Percentiles rank a stretch among this genome's conserved stretches.
phyloP scores from a whole-genome alignment of 2,113 vertebrate species.

The Scomber colias region DNA sequence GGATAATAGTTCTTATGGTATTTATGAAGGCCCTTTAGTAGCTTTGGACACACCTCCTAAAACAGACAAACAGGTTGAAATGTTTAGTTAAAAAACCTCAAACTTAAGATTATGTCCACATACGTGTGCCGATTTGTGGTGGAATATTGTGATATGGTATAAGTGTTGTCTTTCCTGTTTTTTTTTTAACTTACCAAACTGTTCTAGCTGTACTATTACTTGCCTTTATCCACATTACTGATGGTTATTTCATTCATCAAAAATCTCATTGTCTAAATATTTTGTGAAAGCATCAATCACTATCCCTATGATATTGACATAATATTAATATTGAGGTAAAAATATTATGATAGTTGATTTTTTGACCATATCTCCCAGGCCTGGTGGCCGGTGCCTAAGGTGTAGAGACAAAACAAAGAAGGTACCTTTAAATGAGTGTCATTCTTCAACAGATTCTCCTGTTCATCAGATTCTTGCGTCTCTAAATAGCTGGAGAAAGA shows the following conservation, averaged over 20 bases:
- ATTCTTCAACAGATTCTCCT: conserved; percentile 85
- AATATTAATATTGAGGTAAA: too few relatives aligned
- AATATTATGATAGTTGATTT: too few relatives aligned
- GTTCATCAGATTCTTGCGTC: conserved; percentile 86
- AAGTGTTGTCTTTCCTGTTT: too few relatives aligned
- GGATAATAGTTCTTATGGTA: conserved; percentile 93
- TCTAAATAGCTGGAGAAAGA: conserved; percentile 88
- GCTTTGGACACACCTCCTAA: conserved; percentile 85
- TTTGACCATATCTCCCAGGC: too few relatives aligned
- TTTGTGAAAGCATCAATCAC: too few relatives aligned
- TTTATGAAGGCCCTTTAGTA: conserved; percentile 86
- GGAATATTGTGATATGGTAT: too few relatives aligned
- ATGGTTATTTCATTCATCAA: too few relatives aligned
- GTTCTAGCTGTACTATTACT: too few relatives aligned
- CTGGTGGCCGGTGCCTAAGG: not conserved
- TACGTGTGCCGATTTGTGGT: not conserved
- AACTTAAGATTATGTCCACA: not conserved
- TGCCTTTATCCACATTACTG: too few relatives aligned
- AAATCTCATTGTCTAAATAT: too few relatives aligned
- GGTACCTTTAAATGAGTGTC: conserved; percentile 90
- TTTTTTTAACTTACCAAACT: too few relatives aligned
- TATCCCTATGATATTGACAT: too few relatives aligned
- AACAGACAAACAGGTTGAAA: conserved; percentile 30
- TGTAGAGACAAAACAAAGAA: not conserved
- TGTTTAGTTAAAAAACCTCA: not conserved